Evolutionary conservation across 1,140 invertebrate species (phyloP).

Genomic region (Lutraria rhynchaena): DNA sequence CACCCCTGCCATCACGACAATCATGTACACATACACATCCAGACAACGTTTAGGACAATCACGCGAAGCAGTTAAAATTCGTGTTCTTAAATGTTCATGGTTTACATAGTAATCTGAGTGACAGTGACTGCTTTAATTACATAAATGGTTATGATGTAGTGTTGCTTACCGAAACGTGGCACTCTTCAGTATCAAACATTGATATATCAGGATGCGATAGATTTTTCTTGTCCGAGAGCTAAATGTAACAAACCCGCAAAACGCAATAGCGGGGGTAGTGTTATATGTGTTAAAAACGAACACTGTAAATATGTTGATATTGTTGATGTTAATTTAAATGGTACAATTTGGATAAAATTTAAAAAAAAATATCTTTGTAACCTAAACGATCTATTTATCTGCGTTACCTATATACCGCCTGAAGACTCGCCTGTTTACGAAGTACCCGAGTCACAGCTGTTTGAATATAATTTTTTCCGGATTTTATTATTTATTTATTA

Average conservation of each 20-base stretch:
- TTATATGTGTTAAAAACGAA: slow-evolving; percentile 19
- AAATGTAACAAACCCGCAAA: slow-evolving; percentile 36
- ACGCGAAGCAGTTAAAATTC: slow-evolving; percentile 12
- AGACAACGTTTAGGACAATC: neutral
- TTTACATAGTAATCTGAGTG: neutral
- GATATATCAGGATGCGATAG: slow-evolving; percentile 1
- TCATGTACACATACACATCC: too few relatives aligned
- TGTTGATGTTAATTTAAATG: too few relatives aligned
- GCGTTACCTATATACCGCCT: slow-evolving; percentile 20
- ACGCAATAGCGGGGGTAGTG: slow-evolving; percentile 6
- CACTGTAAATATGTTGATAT: too few relatives aligned
- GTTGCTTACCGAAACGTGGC: slow-evolving; percentile 31
- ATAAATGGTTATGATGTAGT: slow-evolving; percentile 44
- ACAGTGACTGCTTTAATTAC: slow-evolving; percentile 24
- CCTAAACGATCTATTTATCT: too few relatives aligned
- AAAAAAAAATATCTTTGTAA: too few relatives aligned
- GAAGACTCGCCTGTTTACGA: slow-evolving; percentile 7
- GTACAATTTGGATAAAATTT: too few relatives aligned
- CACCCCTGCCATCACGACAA: too few relatives aligned
- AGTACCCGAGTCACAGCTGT: neutral
- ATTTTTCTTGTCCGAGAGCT: slow-evolving; percentile 35
- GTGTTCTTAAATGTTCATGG: slow-evolving; percentile 27
- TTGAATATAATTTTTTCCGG: slow-evolving; percentile 16
- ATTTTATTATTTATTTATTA: neutral
- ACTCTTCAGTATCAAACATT: slow-evolving; percentile 10